A percentile compares a stretch with the other conserved stretches of the same genome.
Conservation (phyloP, 2,888 invertebrate species). For the Phytoseiulus persimilis region DNA sequence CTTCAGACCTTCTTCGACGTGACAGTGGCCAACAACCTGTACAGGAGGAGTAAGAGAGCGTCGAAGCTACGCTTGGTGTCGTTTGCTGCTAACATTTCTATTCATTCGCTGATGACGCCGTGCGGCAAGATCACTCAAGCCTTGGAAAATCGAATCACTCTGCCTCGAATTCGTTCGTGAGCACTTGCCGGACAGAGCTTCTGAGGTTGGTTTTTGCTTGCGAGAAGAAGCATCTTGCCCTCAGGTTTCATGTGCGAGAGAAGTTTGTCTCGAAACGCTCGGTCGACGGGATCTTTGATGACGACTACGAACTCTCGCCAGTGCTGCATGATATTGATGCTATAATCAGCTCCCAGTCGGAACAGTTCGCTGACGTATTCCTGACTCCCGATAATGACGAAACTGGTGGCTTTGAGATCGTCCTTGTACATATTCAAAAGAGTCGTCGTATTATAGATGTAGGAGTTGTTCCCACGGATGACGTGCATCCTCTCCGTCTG, state of each 20-base stretch:
- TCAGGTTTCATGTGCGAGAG: slow-evolving; percentile 8
- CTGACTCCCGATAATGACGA: not conserved
- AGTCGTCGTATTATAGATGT: not conserved
- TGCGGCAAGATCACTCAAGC: too few relatives aligned
- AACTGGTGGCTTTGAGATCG: not conserved
- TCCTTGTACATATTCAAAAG: not conserved
- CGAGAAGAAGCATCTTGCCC: slow-evolving; percentile 20
- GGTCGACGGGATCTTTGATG: not conserved
- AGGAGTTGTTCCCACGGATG: not conserved
- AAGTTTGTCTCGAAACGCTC: not conserved
- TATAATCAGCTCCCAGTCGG: not conserved
- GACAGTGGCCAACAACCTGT: not conserved
- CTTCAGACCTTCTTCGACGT: slow-evolving; percentile 20
- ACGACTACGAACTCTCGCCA: not conserved
- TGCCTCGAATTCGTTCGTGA: too few relatives aligned
- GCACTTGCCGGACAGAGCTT: slow-evolving; percentile 10
- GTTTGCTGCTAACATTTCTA: too few relatives aligned
- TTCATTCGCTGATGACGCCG: too few relatives aligned
- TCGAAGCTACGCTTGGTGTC: too few relatives aligned
- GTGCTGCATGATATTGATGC: not conserved
- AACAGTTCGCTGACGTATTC: not conserved
- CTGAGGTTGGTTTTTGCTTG: not conserved
- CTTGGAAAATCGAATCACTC: too few relatives aligned
- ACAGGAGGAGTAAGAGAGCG: not conserved
- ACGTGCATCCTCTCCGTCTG: not conserved